These are phyloP conservation scores for Myotis myotis DNA, from an alignment of 2,797 vertebrate species.

Conservation along the genomic window DNA sequence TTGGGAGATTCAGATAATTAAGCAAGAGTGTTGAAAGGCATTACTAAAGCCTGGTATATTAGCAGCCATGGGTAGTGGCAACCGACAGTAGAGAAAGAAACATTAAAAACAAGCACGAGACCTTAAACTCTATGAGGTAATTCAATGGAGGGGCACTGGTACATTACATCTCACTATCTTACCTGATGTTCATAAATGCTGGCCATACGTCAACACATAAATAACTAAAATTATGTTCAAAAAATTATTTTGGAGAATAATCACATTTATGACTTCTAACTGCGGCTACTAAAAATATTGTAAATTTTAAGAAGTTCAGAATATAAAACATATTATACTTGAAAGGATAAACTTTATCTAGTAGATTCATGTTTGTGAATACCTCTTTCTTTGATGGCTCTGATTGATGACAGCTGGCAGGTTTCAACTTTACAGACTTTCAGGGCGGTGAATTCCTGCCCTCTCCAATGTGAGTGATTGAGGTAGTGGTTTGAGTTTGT, in stretches of 20 bases:
- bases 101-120: neutral
- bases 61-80: neutral
- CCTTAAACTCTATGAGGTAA: neutral
- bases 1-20: conserved; percentile 9
- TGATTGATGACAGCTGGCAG: neutral
- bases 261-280: neutral
- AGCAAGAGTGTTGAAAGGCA: neutral
- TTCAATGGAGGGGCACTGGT: neutral
- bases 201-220: neutral
- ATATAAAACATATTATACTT: neutral
- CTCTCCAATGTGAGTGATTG: neutral
- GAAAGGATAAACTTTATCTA: neutral
- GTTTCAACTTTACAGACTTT: neutral
- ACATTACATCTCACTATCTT: neutral
- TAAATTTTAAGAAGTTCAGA: neutral
- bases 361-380: neutral
- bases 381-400: conserved; percentile 11
- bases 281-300: neutral
- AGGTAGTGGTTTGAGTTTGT: neutral
- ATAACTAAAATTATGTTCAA: conserved; percentile 36
- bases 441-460: neutral
- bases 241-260: neutral
- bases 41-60: neutral
- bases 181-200: neutral
- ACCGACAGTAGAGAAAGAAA: neutral